Base-by-base conservation (phyloP, 2,797 vertebrate species). In the Amniataba percoides region DNA sequence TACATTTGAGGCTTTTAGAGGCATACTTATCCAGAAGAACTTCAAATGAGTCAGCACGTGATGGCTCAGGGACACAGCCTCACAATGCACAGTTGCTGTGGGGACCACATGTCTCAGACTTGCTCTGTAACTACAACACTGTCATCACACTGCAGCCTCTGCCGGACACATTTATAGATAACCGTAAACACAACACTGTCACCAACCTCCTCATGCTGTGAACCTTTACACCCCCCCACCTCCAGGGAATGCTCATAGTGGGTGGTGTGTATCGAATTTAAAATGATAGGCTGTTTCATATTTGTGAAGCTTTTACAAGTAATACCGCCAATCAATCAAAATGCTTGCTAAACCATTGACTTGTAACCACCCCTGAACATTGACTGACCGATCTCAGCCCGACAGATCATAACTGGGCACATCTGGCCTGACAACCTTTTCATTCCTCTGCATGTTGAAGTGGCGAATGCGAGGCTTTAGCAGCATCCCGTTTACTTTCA, bases 1-100 rank as follows among this genome's bases (percentile, higher is more conserved):
- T 89, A 91, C 60, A 64, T 81, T 39, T 27, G 34, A 82, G 66
- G 84, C 84, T 91, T 90, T 92, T 87, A 90, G 74, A 77, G 78
- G 74, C 67, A 36, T 19, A 53, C 70, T 71, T 70, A 79, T 64
- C 74, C 43, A 46, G 58, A 74, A 57, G 57, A 53, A 71, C 43
- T 63, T 62, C 25, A 80, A 82, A 80, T 66, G 55, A 82, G 75
- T 53, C 13, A 3, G 52, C 48, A 53, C 66, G 61, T 64, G 81
- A 65, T 25, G 45, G 61, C 68, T 78, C 61, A 21, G 57, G 21
- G 78, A 71, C 68, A 62, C 19, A 25, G 66, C 39, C 42, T 39
- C 63, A 59, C 7, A 13, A 70, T 27, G 31, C 74, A 63, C 64
- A 49, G 83, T 82, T 87, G 72, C 82, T 63, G 74, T 77, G 72